Evolutionary conservation across 2,113 vertebrate genomes (phyloP).

Genomic region (Oenanthe melanoleuca): DNA sequence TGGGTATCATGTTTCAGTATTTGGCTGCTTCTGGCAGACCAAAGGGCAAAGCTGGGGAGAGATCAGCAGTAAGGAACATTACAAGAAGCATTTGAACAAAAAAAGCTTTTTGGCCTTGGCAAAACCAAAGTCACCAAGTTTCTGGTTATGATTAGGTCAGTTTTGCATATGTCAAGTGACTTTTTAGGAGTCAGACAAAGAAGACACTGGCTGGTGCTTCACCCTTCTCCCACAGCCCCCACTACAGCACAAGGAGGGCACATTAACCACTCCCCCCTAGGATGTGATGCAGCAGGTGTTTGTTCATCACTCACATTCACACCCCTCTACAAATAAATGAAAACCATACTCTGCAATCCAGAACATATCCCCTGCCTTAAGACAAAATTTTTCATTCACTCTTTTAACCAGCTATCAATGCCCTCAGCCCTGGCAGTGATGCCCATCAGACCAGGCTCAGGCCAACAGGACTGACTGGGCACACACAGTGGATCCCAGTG

Average conservation of each 20-base stretch:
- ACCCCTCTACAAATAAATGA: not conserved
- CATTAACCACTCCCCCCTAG: not conserved
- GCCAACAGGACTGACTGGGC: not conserved
- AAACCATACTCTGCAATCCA: not conserved
- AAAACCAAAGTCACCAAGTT: not conserved
- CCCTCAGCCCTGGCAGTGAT: accelerated
- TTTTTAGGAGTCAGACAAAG: not conserved
- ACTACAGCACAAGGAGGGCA: not conserved
- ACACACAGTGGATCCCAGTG: accelerated
- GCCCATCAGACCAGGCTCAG: not conserved
- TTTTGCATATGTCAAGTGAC: not conserved
- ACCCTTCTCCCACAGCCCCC: not conserved
- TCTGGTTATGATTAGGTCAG: not conserved
- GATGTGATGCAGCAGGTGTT: accelerated
- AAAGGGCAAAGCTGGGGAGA: not conserved
- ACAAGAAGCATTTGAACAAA: not conserved
- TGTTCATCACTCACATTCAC: not conserved
- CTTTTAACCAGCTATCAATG: not conserved
- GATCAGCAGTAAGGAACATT: not conserved
- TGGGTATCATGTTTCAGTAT: not conserved
- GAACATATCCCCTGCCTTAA: not conserved
- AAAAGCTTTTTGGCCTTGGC: not conserved
- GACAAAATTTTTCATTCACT: not conserved
- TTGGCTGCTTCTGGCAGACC: not conserved
- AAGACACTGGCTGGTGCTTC: not conserved